Evolutionary conservation across 2,797 vertebrate species (phyloP).

Genomic region (Liparis tanakae): DNA sequence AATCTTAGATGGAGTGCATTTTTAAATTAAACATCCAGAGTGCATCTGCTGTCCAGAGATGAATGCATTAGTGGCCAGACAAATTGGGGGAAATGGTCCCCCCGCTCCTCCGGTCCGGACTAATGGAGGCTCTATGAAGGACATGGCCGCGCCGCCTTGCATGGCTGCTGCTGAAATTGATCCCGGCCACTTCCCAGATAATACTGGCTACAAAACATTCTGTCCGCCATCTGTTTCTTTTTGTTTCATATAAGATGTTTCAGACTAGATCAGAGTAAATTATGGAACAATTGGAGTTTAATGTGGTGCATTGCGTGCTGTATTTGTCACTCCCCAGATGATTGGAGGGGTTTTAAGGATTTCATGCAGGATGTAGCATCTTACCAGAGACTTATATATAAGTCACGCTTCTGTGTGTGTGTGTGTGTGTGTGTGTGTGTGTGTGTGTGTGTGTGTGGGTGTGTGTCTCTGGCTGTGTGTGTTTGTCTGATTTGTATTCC

Average conservation of each 20-base stretch:
- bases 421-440: slow-evolving; percentile 16
- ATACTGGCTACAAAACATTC: slow-evolving; percentile 2
- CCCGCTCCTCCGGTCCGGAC: slow-evolving; percentile 16
- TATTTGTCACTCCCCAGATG: slow-evolving; percentile 4
- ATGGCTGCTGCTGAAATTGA: slow-evolving; percentile 45
- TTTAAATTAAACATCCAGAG: slow-evolving; percentile 52
- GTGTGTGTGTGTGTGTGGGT: slow-evolving; percentile 9
- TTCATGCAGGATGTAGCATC: slow-evolving; percentile 37
- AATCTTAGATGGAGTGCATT: slow-evolving; percentile 50
- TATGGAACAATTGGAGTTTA: slow-evolving; percentile 6
- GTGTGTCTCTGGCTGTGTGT: slow-evolving; percentile 12
- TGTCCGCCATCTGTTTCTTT: background rate
- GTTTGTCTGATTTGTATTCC: slow-evolving; percentile 36
- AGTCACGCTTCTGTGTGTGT: slow-evolving; percentile 23
- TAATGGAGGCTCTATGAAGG: slow-evolving; percentile 51
- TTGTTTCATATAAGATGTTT: background rate
- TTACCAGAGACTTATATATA: slow-evolving; percentile 37
- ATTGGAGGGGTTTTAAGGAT: slow-evolving; percentile 36
- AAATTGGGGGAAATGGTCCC: slow-evolving; percentile 60
- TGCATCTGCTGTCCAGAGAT: slow-evolving; percentile 45
- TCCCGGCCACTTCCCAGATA: slow-evolving; percentile 38
- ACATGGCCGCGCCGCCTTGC: slow-evolving; percentile 24
- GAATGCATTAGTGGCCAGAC: slow-evolving; percentile 67
- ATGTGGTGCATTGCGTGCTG: slow-evolving; percentile 4
- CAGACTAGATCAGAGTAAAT: background rate